A percentile compares a stretch with the other conserved stretches of the same genome.
These are phyloP conservation scores for Encarsia formosa DNA, from an alignment of 2,888 invertebrate genomes.

Conservation along the genomic window DNA sequence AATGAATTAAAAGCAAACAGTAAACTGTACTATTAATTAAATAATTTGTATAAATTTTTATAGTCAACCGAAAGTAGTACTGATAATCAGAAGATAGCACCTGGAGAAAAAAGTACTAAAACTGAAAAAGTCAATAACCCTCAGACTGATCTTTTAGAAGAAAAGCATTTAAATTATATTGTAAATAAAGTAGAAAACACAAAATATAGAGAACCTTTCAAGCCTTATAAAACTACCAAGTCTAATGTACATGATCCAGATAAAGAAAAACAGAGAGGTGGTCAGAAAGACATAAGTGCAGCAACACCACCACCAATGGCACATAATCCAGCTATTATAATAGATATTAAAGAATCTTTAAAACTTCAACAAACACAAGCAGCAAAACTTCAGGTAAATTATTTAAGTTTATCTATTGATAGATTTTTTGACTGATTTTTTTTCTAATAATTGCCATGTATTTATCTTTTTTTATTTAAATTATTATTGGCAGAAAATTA, in stretches of 20 bases:
- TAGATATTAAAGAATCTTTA: conserved; percentile 58
- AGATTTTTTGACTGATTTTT: background rate
- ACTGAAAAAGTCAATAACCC: too few relatives aligned
- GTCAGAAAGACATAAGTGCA: conserved; percentile 57
- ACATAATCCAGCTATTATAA: conserved; percentile 55
- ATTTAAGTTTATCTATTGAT: conserved; percentile 4
- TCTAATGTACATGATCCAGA: conserved; percentile 56
- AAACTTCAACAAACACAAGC: conserved; percentile 56
- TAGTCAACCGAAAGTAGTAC: too few relatives aligned
- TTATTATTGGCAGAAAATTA: too few relatives aligned
- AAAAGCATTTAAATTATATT: conserved; percentile 56
- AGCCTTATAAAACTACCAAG: conserved; percentile 59
- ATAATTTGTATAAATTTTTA: too few relatives aligned
- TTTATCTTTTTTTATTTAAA: background rate
- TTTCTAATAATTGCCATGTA: background rate
- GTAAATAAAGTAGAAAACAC: conserved; percentile 53
- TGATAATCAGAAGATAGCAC: too few relatives aligned
- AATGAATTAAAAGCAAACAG: too few relatives aligned
- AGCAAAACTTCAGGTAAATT: conserved; percentile 44
- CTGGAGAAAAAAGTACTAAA: too few relatives aligned
- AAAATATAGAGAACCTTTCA: conserved; percentile 51
- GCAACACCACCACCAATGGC: conserved; percentile 61
- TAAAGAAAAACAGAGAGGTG: conserved; percentile 53
- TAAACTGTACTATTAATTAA: too few relatives aligned
- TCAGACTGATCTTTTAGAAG: conserved; percentile 26